Base-by-base conservation (phyloP, 2,888 invertebrate genomes). In the Mystacides longicornis region DNA sequence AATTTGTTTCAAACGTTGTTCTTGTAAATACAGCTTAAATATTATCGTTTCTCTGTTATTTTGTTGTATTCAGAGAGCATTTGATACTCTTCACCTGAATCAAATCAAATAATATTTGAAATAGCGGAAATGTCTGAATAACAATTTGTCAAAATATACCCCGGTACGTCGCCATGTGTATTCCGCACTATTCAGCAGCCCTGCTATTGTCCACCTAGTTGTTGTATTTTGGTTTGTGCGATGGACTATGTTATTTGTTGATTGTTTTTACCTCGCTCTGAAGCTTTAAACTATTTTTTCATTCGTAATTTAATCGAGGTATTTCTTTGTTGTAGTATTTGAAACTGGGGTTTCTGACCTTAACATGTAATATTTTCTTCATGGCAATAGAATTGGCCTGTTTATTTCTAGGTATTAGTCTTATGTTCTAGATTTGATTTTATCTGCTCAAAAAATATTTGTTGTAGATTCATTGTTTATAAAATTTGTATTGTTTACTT, bases 141-240 rank as follows among this genome's bases (percentile, higher is more conserved):
- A n/a, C 16, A 16, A 54, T 57, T 59, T 59, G 56, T 59, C 59
- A 59, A 56, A 54, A 56, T 56, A 54, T 53, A 49, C 51, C 54
- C 51, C 54, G 51, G 59, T 56, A 59, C 59, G 57, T 59, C 59
- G 59, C 59, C 59, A 59, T 59, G 59, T 59, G 59, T 57, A 51
- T 57, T 59, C 54, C 55, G 48, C 54, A 55, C 54, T 55, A 43
- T 23, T 23, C n/a, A 14, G 37, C 14, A n/a, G 37, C 37, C 27
- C 27, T 27, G 7, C 27, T 11, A 11, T 27, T 27, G n/a, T n/a
- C n/a, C n/a, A n/a, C n/a, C n/a, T n/a, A n/a, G n/a, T n/a, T n/a
- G n/a, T n/a, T n/a, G n/a, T n/a, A n/a, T n/a, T n/a, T n/a, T n/a
- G n/a, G n/a, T n/a, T n/a, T n/a, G n/a, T n/a, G n/a, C n/a, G n/a